Conservation (phyloP, 1,140 invertebrate species). For the Macrobrachium nipponense region DNA sequence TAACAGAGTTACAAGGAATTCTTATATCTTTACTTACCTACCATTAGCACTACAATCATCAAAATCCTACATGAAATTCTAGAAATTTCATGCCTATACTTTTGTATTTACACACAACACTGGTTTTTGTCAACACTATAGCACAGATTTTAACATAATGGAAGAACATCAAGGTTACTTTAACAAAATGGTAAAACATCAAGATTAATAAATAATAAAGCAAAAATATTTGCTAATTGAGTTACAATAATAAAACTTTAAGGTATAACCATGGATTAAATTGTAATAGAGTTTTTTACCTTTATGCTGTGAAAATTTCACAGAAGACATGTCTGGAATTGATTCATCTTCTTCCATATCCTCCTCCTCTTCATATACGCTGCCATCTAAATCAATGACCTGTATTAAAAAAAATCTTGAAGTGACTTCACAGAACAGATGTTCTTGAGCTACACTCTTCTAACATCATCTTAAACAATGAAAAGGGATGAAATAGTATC, state of each 20-base stretch:
- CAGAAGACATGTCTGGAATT: slow-evolving; percentile 23
- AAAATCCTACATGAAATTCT: too few species aligned
- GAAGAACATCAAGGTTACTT: too few species aligned
- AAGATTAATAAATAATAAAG: background rate
- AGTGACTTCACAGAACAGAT: background rate
- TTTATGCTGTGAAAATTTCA: background rate
- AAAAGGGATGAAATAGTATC: background rate
- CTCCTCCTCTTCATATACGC: background rate
- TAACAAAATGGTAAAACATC: too few species aligned
- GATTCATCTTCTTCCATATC: background rate
- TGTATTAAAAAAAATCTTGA: background rate
- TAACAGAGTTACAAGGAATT: too few species aligned
- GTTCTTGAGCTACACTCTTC: background rate
- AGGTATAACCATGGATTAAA: background rate
- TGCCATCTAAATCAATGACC: slow-evolving; percentile 40
- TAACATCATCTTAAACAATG: background rate
- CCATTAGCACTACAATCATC: too few species aligned
- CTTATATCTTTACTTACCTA: too few species aligned
- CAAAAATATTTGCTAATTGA: background rate
- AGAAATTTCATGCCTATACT: too few species aligned
- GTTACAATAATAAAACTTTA: background rate
- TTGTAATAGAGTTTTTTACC: slow-evolving; percentile 4
- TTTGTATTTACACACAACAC: too few species aligned
- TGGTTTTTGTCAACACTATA: too few species aligned
- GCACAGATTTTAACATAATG: too few species aligned